Base-by-base conservation (phyloP, 2,113 vertebrate species). In the Microtus montanus region DNA sequence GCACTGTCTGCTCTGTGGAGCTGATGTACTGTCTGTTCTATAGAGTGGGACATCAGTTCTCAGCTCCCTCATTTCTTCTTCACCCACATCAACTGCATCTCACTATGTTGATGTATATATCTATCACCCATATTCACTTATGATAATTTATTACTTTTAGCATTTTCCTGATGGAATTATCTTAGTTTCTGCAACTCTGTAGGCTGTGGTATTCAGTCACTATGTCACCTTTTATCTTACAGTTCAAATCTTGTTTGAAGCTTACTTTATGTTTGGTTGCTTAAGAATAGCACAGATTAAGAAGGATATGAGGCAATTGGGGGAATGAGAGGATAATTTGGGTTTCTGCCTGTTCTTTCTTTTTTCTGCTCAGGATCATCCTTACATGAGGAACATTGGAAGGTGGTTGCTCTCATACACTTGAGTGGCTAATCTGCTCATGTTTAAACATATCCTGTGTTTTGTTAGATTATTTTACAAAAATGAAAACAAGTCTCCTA, bases 181-280 rank as follows among this genome's bases (percentile, higher is more conserved):
- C 30, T 66, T 73, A 79, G 13, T 95, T 88, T 15, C 38, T 96
- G 91, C 52, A 84, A 70, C 7, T 87, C 73, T 22, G 61, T 83
- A 87, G 63, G 17, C 58, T 94, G 87, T 93, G 52, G 70, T 87
- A 91, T 93, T 75, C 5, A 61, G 38, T 90, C 22, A 83, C 35
- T 94, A 17, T 44, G 44, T 44, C 44, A 52, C 52, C 49, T 90
- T 91, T 87, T 58, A 33, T 4, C 15, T 10, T 90, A 52, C 6
- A 89, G 30, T 93, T 86, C 83, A 89, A 89, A 19, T 12, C 13
- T 87, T 93, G 80, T 82, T 44, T 28, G 35, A 79, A 88, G 92
- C 71, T 7, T 94, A 41, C 75, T 95, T 49, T 88, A 35, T 24
- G 49, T 79, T 88, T 88, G 71, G 28, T 80, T 94, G 41, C 7